A percentile compares a stretch with the other conserved stretches of the same genome.
These are phyloP conservation scores for Etheostoma spectabile DNA, from an alignment of 2,113 vertebrate genomes.

Conservation along the genomic window DNA sequence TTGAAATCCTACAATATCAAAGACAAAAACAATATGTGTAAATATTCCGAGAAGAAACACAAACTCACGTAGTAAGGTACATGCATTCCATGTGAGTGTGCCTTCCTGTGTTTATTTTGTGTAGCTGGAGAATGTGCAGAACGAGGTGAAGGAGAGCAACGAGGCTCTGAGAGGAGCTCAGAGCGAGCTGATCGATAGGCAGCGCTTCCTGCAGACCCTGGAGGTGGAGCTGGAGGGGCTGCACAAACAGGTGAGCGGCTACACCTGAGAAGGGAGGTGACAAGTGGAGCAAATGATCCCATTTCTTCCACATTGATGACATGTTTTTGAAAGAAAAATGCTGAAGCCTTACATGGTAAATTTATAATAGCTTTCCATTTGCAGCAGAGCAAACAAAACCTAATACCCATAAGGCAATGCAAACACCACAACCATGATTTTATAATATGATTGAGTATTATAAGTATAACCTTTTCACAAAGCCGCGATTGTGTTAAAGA, in stretches of 20 bases:
- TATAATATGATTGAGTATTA: neutral
- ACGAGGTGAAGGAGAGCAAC: constrained; percentile 83
- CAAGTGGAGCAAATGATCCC: neutral
- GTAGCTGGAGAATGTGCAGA: constrained; percentile 84
- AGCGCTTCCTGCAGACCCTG: constrained; percentile 85
- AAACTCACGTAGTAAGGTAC: too few relatives aligned
- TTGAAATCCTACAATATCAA: neutral
- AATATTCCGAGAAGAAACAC: neutral
- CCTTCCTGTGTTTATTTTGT: neutral
- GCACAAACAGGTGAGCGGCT: constrained; percentile 83
- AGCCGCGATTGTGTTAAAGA: neutral
- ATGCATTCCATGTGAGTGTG: neutral
- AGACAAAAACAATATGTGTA: neutral
- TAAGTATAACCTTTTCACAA: constrained; percentile 15
- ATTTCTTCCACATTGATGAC: neutral
- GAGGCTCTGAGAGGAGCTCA: constrained; percentile 81
- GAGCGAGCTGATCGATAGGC: constrained; percentile 82
- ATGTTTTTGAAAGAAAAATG: neutral
- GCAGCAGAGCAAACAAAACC: constrained; percentile 28
- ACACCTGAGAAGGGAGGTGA: neutral
- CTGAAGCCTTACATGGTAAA: neutral
- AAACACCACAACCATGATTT: constrained; percentile 6
- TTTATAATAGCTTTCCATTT: neutral
- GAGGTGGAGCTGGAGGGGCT: constrained; percentile 86
- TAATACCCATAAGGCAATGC: neutral